phyloP scores from a whole-genome alignment of 2,797 vertebrate species.

The Notolepis coatsorum region DNA sequence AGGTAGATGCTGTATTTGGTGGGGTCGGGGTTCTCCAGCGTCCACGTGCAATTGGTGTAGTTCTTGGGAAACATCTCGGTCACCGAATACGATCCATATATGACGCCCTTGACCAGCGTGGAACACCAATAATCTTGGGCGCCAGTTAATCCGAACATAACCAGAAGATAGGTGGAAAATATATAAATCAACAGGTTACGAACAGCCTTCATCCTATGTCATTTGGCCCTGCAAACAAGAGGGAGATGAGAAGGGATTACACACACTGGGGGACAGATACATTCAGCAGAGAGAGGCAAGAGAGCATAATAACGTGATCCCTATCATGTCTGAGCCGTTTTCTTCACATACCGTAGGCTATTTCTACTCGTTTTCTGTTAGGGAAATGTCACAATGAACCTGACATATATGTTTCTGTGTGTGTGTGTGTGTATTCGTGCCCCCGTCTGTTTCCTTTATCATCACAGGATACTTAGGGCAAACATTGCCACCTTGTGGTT shows the following conservation, averaged over 20 bases:
- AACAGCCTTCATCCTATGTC: conserved; percentile 99
- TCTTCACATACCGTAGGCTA: conserved; percentile 45
- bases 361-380: conserved; percentile 35
- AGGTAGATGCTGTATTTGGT: conserved; percentile 99
- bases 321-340: conserved; percentile 30
- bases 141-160: conserved; percentile 99
- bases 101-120: conserved; percentile 99
- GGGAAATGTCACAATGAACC: conserved; percentile 53
- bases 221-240: conserved; percentile 96
- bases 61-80: conserved; percentile 99
- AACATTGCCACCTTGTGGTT: conserved; percentile 98
- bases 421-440: conserved; percentile 54
- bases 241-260: conserved; percentile 86
- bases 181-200: conserved; percentile 99
- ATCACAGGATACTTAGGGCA: conserved; percentile 85
- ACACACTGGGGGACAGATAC: conserved; percentile 58
- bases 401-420: conserved; percentile 34
- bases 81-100: conserved; percentile 99
- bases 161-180: conserved; percentile 99
- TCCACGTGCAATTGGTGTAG: conserved; percentile 99
- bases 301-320: conserved; percentile 25
- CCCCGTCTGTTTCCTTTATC: conserved; percentile 77
- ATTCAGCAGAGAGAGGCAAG: conserved; percentile 20
- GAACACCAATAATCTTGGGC: conserved; percentile 99
- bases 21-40: conserved; percentile 99